phyloP scores from a whole-genome alignment of 2,113 vertebrate species.

The Grus americana region DNA sequence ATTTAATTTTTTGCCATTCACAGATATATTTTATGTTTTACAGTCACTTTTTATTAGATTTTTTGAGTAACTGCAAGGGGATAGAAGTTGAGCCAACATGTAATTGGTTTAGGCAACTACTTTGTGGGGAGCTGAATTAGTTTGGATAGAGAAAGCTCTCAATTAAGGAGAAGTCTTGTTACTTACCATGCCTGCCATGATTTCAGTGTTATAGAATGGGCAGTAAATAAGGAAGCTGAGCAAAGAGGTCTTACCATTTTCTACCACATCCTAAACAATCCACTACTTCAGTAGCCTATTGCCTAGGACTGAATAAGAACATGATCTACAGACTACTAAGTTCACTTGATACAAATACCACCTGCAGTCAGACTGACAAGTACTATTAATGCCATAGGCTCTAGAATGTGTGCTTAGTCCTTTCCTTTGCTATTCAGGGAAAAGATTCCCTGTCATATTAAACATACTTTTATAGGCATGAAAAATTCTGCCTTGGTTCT shows the following conservation, averaged over 20 bases:
- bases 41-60: background rate
- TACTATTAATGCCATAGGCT: background rate
- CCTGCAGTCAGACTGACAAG: background rate
- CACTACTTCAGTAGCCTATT: background rate
- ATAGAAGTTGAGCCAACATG: background rate
- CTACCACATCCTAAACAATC: background rate
- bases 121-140: background rate
- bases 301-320: background rate
- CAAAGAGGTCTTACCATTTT: background rate
- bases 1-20: background rate
- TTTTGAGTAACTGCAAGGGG: background rate
- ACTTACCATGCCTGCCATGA: background rate
- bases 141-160: background rate
- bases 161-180: background rate
- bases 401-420: background rate
- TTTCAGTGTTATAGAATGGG: background rate
- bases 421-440: background rate
- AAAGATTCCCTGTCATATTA: background rate
- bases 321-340: background rate
- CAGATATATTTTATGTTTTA: background rate
- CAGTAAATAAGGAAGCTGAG: background rate
- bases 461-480: background rate
- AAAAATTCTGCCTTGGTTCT: background rate
- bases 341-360: background rate
- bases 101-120: background rate